These are phyloP conservation scores for Enteromius mattozi DNA, from an alignment of 2,797 vertebrate genomes.

Conservation along the genomic window DNA sequence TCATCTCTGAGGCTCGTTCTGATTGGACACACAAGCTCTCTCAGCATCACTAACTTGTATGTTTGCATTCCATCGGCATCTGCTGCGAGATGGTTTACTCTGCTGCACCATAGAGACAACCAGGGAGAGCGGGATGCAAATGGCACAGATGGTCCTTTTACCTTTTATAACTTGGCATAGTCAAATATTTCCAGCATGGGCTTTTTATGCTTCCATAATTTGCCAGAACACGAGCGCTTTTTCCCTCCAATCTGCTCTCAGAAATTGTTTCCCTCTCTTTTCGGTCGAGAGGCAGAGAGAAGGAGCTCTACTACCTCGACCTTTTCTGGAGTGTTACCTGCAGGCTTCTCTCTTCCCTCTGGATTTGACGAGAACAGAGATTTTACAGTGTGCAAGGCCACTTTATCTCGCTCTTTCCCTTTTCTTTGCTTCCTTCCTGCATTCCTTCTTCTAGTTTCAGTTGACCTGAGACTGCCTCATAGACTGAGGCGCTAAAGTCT, in stretches of 20 bases:
- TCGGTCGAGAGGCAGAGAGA: conserved; percentile 9
- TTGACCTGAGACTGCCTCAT: conserved; percentile 14
- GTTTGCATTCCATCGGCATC: conserved; percentile 59
- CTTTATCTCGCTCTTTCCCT: conserved; percentile 12
- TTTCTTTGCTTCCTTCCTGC: conserved; percentile 21
- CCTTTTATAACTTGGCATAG: conserved; percentile 73
- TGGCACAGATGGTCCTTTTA: conserved; percentile 73
- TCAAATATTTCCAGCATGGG: conserved; percentile 61
- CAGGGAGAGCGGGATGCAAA: conserved; percentile 61
- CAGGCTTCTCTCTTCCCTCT: conserved; percentile 25
- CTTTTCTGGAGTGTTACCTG: conserved; percentile 45
- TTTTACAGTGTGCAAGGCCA: conserved; percentile 19
- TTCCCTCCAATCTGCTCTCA: conserved; percentile 61
- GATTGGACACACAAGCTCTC: conserved; percentile 36
- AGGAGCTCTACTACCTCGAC: conserved; percentile 8
- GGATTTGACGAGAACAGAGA: conserved; percentile 21
- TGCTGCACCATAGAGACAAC: conserved; percentile 53
- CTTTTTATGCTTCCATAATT: conserved; percentile 62
- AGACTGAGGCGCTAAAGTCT: conserved; percentile 24
- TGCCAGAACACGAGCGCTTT: conserved; percentile 59
- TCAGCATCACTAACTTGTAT: conserved; percentile 54
- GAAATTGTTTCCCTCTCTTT: conserved; percentile 63
- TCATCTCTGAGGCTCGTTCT: conserved; percentile 38
- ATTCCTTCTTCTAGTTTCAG: not conserved
- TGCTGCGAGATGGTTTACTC: conserved; percentile 67